Base-by-base conservation (phyloP, 2,888 invertebrate species). In the Syrphus vitripennis region DNA sequence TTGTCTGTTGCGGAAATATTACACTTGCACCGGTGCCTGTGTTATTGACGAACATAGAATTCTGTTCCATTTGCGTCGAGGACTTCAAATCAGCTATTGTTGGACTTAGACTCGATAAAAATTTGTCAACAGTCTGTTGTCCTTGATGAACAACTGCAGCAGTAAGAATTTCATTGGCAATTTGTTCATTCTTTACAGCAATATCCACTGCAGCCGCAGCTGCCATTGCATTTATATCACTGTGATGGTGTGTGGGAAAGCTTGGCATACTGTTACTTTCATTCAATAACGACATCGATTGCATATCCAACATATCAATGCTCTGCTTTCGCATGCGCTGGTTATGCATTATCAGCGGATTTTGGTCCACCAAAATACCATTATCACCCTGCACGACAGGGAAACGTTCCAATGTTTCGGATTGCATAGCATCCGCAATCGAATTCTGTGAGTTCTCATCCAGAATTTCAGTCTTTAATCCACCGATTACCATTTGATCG, bases 361-460 rank as follows among this genome's bases (percentile, higher is more conserved):
- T 69, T 19, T 72, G 55, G 19, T 83, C 80, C 6, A 92, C 90
- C 88, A 93, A 90, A 29, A 92, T 91, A 82, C 91, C 92, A n/a
- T 93, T 93, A 79, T 92, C 77, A 19, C 48, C 61, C 2, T 72
- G 91, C 1, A 88, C 84, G 5, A 75, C 76, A 7, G 88, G 76
- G 48, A 88, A 89, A 90, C 92, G 67, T 78, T 93, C 93, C 71
- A 93, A 89, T 2, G 93, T 89, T 21, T 86, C 83, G 1, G 90
- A 89, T 55, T 90, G 90, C 26, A 90, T 88, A 90, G 90, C 79
- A 0, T 91, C 90, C 2, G 88, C 89, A 6, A 91, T 71, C 4
- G 92, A 90, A 78, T 90, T 90, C 91, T 96, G 95, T 89, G 96
- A 96, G 88, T 94, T 94, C 86, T 97, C 96, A 90, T 96, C 96